Percentiles rank a stretch among this genome's conserved stretches.
Evolutionary conservation across 2,888 invertebrate species (phyloP).

Genomic region (Odontocolon sp.): DNA sequence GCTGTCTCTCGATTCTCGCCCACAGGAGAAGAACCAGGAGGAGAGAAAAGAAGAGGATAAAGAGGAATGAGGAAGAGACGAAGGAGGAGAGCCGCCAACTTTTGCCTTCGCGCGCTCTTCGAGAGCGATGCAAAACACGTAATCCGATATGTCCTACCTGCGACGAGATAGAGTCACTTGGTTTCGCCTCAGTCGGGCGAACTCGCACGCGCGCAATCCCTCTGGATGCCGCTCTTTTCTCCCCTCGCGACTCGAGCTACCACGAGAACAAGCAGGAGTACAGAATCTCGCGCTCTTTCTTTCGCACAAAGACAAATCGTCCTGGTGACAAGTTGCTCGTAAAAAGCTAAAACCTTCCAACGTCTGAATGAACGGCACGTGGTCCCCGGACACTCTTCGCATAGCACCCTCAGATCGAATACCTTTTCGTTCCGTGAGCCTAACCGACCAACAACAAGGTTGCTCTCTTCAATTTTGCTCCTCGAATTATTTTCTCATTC

Average conservation of each 20-base stretch:
- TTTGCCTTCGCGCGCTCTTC: slow-evolving; percentile 28
- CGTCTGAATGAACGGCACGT: slow-evolving; percentile 60
- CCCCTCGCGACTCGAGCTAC: background rate
- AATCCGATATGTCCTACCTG: slow-evolving; percentile 77
- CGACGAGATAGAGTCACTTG: slow-evolving; percentile 76
- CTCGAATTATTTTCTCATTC: background rate
- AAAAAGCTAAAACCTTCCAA: slow-evolving; percentile 68
- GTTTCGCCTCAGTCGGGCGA: slow-evolving; percentile 59
- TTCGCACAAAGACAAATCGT: slow-evolving; percentile 71
- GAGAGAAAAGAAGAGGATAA: background rate
- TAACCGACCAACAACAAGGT: background rate
- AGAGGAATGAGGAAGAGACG: background rate
- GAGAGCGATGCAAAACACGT: slow-evolving; percentile 72
- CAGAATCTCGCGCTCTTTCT: slow-evolving; percentile 41
- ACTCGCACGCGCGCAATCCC: background rate
- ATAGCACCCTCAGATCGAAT: background rate
- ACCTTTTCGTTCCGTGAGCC: background rate
- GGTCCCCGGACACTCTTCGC: slow-evolving; percentile 31
- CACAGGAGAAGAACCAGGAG: background rate
- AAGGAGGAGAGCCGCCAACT: slow-evolving; percentile 36
- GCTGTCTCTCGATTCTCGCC: background rate
- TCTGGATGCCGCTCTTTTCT: background rate
- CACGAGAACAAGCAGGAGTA: background rate
- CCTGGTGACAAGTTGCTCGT: slow-evolving; percentile 74
- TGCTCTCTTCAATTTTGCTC: background rate